Evolutionary conservation across 2,113 vertebrate species (phyloP).

Genomic region (Petrocephalus zakoni): DNA sequence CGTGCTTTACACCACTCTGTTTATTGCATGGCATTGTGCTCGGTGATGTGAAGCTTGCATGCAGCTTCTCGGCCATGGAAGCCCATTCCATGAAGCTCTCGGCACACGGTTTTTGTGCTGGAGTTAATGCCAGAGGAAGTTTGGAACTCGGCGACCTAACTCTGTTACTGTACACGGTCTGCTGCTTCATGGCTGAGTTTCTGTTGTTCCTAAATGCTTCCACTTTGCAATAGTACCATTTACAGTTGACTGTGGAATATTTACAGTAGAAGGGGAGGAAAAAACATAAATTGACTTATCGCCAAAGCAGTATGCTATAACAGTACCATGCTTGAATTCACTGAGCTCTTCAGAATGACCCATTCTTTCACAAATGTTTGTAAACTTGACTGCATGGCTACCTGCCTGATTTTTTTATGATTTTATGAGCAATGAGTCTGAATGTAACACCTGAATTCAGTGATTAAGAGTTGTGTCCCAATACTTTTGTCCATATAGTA

Average conservation of each 20-base stretch:
- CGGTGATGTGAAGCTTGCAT: background rate
- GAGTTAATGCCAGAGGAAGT: background rate
- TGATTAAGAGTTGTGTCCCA: background rate
- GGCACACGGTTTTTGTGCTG: background rate
- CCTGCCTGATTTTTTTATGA: too few species aligned
- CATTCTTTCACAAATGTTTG: background rate
- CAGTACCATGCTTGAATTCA: too few species aligned
- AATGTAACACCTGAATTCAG: too few species aligned
- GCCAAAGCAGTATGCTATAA: background rate
- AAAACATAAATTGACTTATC: background rate
- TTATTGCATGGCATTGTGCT: background rate
- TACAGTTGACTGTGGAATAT: background rate
- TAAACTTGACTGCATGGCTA: too few species aligned
- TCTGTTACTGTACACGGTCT: background rate
- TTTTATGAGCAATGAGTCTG: too few species aligned
- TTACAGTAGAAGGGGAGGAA: background rate
- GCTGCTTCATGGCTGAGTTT: background rate
- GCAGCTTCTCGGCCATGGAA: background rate
- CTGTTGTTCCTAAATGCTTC: background rate
- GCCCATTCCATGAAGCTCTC: background rate
- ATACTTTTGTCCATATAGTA: background rate
- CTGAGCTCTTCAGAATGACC: too few species aligned
- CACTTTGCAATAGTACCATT: background rate
- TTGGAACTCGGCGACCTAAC: background rate
- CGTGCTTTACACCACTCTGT: background rate